These are phyloP conservation scores for Metopia argyrocephala DNA, from an alignment of 2,888 invertebrate species.

Conservation along the genomic window DNA sequence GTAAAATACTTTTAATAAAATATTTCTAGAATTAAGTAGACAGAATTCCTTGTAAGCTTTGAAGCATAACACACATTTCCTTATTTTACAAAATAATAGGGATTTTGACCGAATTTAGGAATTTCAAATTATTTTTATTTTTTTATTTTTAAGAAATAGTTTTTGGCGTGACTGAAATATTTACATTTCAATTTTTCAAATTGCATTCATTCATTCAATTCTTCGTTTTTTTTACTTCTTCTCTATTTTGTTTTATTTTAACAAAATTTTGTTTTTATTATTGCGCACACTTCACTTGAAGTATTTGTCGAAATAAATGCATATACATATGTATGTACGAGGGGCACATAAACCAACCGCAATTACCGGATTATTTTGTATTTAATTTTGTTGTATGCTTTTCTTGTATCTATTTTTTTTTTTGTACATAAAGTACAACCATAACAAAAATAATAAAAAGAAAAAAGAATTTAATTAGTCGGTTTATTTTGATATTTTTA, in stretches of 20 bases:
- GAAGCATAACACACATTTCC: not conserved
- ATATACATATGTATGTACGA: not conserved
- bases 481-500: not conserved
- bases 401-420: too few relatives aligned
- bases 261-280: not conserved
- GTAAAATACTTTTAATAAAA: too few relatives aligned
- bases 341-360: not conserved
- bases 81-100: not conserved
- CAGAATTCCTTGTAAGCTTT: not conserved
- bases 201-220: slow-evolving; percentile 13
- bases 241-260: not conserved
- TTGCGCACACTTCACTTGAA: not conserved
- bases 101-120: not conserved
- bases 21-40: not conserved
- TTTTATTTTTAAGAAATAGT: not conserved
- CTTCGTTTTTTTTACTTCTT: not conserved
- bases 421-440: too few relatives aligned
- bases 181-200: slow-evolving; percentile 1
- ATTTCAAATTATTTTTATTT: not conserved
- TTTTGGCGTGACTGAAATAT: not conserved
- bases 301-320: not conserved
- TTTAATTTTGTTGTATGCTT: not conserved
- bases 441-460: not conserved
- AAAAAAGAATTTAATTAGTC: not conserved
- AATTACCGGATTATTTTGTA: not conserved